phyloP scores from a whole-genome alignment of 2,888 invertebrate genomes.

The Nomada flava region DNA sequence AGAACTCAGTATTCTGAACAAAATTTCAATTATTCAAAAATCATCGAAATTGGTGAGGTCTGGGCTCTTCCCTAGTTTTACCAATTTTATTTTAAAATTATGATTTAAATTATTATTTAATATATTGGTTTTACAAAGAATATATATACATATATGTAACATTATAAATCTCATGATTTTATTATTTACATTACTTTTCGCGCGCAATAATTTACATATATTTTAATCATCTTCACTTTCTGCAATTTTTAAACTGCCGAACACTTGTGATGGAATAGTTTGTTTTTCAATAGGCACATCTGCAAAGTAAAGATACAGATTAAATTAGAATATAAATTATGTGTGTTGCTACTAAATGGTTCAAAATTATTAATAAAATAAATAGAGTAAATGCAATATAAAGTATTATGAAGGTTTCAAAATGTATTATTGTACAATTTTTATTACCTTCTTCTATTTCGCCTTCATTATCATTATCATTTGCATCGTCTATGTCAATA shows the following conservation, averaged over 20 bases:
- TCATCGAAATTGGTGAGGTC: no score
- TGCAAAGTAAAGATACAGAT: conserved; percentile 68
- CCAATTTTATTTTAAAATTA: not conserved
- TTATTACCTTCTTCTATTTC: conserved; percentile 83
- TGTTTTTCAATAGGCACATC: conserved; percentile 93
- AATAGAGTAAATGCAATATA: conserved; percentile 28
- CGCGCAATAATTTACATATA: no score
- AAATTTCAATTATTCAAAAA: no score
- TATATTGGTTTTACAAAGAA: conserved; percentile 10
- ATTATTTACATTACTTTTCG: no score
- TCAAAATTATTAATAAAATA: conserved; percentile 47
- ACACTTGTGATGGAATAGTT: conserved; percentile 95
- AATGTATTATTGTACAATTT: conserved; percentile 15
- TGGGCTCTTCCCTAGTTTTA: no score
- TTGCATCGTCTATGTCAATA: conserved; percentile 90
- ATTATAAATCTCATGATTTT: conserved; percentile 18
- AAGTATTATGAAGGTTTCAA: not conserved
- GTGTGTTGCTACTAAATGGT: conserved; percentile 24
- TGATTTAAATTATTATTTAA: conserved; percentile 9
- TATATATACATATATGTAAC: not conserved
- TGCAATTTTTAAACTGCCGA: conserved; percentile 90
- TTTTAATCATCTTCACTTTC: conserved; percentile 56
- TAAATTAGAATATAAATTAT: conserved; percentile 19
- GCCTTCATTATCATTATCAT: conserved; percentile 87
- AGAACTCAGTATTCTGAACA: no score